Evolutionary conservation across 2,113 vertebrate genomes (phyloP), one percentile per base, ranked within the genome.

Genomic region (Callipepla squamata): DNA sequence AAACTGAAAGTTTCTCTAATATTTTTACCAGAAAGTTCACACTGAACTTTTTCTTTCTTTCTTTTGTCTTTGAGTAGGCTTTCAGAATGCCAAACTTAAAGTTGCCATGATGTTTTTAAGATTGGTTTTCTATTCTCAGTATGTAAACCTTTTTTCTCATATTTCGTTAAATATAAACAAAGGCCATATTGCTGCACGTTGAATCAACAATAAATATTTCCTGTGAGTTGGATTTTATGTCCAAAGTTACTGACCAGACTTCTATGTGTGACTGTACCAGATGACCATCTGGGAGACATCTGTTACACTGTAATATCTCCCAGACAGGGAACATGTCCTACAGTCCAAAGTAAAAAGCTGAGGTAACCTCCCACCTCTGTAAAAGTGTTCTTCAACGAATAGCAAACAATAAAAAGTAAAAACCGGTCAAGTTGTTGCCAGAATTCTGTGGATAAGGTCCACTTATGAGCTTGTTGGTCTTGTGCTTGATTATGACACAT

Each of bases 181-280:
- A 93, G 86, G 72, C 85, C 79, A 84, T 88, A 91, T 59, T 95
- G 58, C 73, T 93, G 73, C 87, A 75, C 75, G 59, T 55, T 90
- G 87, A 85, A 88, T 95, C 62, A 95, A 94, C 92, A 88, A 76
- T 94, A 94, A 92, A 62, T 92, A 78, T 96, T 97, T 97, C 92
- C 94, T 94, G 90, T 88, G 72, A 85, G 63, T 66, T 95, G 59
- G 80, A 85, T 91, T 96, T 96, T 85, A 91, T 95, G 96, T 96
- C 85, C 48, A n/a, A 82, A 96, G 76, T 61, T 96, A 87, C 85
- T 96, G 94, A 96, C 94, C 91, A 89, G 93, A 85, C 87, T 94
- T 91, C 90, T 96, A 87, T 92, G 85, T 57, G 47, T 11, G 55
- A 73, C 73, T 90, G 34, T 85, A 74, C 88, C 82, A 79, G 73